These are phyloP conservation scores for Anguilla megastoma DNA, from an alignment of 2,797 vertebrate genomes.

Conservation along the genomic window DNA sequence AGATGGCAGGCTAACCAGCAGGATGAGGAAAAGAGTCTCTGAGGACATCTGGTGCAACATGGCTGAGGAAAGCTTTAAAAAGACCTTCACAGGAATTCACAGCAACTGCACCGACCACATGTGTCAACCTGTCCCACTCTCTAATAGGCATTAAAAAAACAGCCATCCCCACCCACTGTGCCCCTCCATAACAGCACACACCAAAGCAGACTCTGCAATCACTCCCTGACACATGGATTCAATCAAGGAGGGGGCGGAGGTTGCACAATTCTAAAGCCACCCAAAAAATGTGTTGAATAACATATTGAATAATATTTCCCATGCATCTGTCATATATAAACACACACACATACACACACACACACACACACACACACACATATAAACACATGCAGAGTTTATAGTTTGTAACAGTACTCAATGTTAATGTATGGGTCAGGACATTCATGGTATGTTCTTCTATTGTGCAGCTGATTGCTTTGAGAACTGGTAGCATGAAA, in stretches of 20 bases:
- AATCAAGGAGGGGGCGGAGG: constrained; percentile 16
- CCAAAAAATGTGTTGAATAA: constrained; percentile 22
- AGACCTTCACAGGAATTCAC: constrained; percentile 13
- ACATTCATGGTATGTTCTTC: neutral
- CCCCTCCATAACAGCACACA: neutral
- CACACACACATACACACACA: neutral
- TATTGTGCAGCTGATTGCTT: neutral
- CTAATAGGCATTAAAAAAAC: constrained; percentile 1
- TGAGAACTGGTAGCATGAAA: neutral
- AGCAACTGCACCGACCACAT: neutral
- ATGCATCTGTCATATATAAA: neutral
- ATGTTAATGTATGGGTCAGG: neutral
- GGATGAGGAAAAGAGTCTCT: neutral
- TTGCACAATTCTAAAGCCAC: neutral
- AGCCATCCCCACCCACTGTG: neutral
- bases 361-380: neutral
- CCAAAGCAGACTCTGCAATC: neutral
- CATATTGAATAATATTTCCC: constrained; percentile 23
- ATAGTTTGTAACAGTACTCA: neutral
- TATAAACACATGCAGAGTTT: neutral
- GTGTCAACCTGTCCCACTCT: neutral
- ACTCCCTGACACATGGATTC: constrained; percentile 33
- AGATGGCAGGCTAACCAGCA: neutral
- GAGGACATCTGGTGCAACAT: constrained; percentile 24
- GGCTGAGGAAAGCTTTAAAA: neutral